These are phyloP conservation scores for Scomberomorus guttatus DNA, from an alignment of 2,797 vertebrate genomes.

Conservation along the genomic window DNA sequence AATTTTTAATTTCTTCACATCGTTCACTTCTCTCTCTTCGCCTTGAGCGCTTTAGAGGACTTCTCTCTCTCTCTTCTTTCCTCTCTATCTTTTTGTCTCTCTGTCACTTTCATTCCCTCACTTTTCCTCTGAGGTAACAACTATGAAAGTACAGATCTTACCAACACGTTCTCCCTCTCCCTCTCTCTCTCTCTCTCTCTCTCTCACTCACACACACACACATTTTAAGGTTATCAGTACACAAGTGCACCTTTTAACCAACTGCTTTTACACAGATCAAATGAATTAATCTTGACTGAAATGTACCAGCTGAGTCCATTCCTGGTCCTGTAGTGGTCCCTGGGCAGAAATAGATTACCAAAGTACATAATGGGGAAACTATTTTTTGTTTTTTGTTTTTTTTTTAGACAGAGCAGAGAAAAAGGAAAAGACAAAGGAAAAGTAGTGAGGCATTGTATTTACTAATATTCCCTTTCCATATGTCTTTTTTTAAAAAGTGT, in stretches of 20 bases:
- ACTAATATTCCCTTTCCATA: neutral
- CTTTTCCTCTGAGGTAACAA: constrained; percentile 39
- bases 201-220: neutral
- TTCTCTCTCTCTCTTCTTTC: constrained; percentile 49
- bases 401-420: neutral
- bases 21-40: constrained; percentile 85
- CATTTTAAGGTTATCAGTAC: constrained; percentile 50
- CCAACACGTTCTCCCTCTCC: neutral
- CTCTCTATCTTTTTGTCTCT: constrained; percentile 36
- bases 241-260: constrained; percentile 73
- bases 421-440: neutral
- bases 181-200: neutral
- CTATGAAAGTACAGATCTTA: constrained; percentile 16
- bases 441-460: neutral
- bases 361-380: neutral
- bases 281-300: constrained; percentile 81
- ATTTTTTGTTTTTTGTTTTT: too few relatives aligned
- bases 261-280: constrained; percentile 76
- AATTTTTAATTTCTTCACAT: constrained; percentile 91
- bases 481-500: neutral
- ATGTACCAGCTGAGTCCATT: constrained; percentile 53
- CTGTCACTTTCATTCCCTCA: constrained; percentile 34
- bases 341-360: constrained; percentile 25
- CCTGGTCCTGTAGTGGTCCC: constrained; percentile 28
- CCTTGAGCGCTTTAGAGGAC: constrained; percentile 83